These are phyloP conservation scores for Malurus elegans DNA, from an alignment of 2,113 vertebrate genomes.

Conservation along the genomic window DNA sequence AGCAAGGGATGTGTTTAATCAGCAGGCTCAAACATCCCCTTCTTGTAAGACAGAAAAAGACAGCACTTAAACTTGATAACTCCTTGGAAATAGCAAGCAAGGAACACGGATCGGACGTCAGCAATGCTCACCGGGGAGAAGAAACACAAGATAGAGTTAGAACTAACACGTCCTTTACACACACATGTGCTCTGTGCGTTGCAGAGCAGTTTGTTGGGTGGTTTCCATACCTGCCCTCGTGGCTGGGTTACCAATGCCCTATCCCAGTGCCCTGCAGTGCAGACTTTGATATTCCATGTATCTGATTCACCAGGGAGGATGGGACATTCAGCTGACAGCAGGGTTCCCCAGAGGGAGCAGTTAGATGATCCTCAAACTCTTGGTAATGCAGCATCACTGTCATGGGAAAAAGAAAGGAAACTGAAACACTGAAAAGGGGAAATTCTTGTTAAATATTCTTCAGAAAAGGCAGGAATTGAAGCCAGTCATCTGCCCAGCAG, in stretches of 20 bases:
- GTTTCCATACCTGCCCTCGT: background rate
- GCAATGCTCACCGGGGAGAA: background rate
- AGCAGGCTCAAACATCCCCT: constrained; percentile 41
- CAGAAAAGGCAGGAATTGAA: background rate
- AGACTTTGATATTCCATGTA: background rate
- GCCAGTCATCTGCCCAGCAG: background rate
- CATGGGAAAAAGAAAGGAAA: background rate
- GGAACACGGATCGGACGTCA: background rate
- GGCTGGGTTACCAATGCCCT: background rate
- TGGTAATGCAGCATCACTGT: background rate
- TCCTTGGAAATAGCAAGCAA: constrained; percentile 11
- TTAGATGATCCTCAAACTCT: background rate
- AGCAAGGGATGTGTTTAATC: constrained; percentile 60
- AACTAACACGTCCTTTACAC: background rate
- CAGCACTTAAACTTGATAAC: constrained; percentile 40
- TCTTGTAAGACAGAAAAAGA: constrained; percentile 53
- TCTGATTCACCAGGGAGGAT: background rate
- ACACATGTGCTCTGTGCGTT: rapidly evolving
- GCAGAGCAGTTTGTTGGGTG: background rate
- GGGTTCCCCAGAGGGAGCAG: background rate
- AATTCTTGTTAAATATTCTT: background rate
- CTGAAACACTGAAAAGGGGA: background rate
- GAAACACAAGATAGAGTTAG: constrained; percentile 22
- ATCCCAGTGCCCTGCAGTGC: background rate
- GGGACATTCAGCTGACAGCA: background rate